These are phyloP conservation scores for Trichonephila clavipes DNA, from an alignment of 1,140 invertebrate species.

Conservation along the genomic window DNA sequence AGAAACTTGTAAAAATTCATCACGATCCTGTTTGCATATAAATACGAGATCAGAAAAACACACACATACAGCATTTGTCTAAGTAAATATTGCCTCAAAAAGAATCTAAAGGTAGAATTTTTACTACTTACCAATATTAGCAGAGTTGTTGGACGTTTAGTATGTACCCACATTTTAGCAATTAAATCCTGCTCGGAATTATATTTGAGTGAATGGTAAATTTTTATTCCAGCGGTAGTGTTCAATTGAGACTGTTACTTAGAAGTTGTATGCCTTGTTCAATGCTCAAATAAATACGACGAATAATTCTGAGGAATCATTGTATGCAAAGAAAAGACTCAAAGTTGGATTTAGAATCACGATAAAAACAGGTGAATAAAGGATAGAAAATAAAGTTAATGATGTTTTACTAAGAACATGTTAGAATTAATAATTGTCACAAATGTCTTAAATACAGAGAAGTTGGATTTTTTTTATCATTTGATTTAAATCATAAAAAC, in stretches of 20 bases:
- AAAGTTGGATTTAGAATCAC: slow-evolving; percentile 10
- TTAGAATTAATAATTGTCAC: slow-evolving; percentile 10
- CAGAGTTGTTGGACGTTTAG: neutral
- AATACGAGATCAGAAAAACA: too few relatives aligned
- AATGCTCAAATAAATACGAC: neutral
- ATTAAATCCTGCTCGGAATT: neutral
- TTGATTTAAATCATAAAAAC: slow-evolving; percentile 20
- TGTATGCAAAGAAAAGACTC: neutral
- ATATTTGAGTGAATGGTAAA: too few relatives aligned
- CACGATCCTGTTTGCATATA: too few relatives aligned
- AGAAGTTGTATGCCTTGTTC: neutral
- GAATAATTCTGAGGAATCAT: neutral
- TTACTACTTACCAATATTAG: slow-evolving; percentile 6
- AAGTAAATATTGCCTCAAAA: too few relatives aligned
- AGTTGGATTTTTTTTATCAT: neutral
- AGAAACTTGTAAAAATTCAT: too few relatives aligned
- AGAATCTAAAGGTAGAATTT: neutral
- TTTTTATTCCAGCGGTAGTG: neutral
- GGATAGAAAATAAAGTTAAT: slow-evolving; percentile 13
- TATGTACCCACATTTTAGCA: neutral
- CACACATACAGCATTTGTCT: too few relatives aligned
- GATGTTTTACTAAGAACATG: slow-evolving; percentile 39
- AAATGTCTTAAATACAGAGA: neutral
- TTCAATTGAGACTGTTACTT: neutral
- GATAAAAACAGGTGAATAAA: slow-evolving; percentile 47